Conservation (phyloP, 1,140 invertebrate genomes). For the Drosophila orena region DNA sequence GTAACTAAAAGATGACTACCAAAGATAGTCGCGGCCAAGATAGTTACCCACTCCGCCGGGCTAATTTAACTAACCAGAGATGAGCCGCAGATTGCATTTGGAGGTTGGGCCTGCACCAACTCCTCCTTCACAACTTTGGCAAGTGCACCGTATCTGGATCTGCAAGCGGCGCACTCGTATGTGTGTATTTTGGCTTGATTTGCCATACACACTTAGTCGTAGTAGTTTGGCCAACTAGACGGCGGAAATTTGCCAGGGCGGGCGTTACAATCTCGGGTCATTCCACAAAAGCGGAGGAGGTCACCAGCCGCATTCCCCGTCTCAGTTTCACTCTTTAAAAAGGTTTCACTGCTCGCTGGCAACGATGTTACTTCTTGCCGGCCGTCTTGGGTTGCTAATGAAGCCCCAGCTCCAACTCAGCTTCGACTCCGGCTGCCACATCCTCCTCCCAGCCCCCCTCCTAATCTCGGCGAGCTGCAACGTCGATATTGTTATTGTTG, state of each 20-base stretch:
- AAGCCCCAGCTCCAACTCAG: slow-evolving; percentile 43
- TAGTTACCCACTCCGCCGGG: slow-evolving; percentile 56
- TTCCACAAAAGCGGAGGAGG: slow-evolving; percentile 61
- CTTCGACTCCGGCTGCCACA: slow-evolving; percentile 6
- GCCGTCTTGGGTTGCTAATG: slow-evolving; percentile 49
- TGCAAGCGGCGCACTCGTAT: slow-evolving; percentile 30
- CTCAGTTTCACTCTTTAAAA: slow-evolving; percentile 80
- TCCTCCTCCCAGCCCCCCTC: slow-evolving; percentile 31
- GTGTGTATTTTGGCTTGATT: slow-evolving; percentile 61
- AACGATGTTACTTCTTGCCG: slow-evolving; percentile 20
- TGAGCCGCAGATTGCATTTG: slow-evolving; percentile 47
- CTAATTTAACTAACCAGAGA: slow-evolving; percentile 74
- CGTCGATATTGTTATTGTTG: slow-evolving; percentile 81
- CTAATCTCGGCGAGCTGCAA: slow-evolving; percentile 58
- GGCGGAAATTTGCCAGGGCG: slow-evolving; percentile 59
- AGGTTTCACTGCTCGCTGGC: slow-evolving; percentile 78
- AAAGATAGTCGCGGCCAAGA: slow-evolving; percentile 67
- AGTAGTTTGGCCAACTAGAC: slow-evolving; percentile 17
- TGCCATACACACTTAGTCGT: slow-evolving; percentile 65
- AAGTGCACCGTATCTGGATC: slow-evolving; percentile 62
- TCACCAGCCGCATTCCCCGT: slow-evolving; percentile 66
- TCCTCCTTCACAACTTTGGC: slow-evolving; percentile 15
- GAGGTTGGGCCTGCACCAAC: slow-evolving; percentile 4
- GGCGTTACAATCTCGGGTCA: slow-evolving; percentile 81
- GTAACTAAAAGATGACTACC: slow-evolving; percentile 73